Evolutionary conservation across 92 coral and sea anemone genomes (phyloP).

Genomic region (Pocillopora grandis): DNA sequence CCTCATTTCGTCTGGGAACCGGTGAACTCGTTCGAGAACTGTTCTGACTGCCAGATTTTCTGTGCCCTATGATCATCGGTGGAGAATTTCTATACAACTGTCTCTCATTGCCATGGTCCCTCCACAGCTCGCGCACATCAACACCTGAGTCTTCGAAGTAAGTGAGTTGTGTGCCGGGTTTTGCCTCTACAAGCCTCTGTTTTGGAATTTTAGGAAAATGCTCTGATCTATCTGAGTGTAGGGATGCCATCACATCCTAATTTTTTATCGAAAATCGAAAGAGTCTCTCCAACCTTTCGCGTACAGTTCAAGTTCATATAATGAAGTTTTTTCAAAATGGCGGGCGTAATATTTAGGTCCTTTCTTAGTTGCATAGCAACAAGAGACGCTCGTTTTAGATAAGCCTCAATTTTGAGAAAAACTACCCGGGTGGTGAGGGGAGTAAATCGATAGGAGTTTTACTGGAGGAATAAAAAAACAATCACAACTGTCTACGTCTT

Average conservation of each 20-base stretch:
- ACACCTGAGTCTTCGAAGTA: constrained; percentile 81
- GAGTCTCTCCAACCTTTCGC: background rate
- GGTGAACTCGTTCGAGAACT: constrained; percentile 91
- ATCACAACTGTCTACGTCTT: background rate
- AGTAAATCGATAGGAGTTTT: too few relatives aligned
- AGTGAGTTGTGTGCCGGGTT: constrained; percentile 60
- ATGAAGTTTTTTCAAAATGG: constrained; percentile 62
- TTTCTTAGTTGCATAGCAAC: constrained; percentile 71
- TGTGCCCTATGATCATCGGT: constrained; percentile 78
- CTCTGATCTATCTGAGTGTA: constrained; percentile 70
- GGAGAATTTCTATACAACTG: constrained; percentile 82
- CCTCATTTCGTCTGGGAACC: constrained; percentile 87
- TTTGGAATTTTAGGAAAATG: constrained; percentile 76
- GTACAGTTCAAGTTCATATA: background rate
- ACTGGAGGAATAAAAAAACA: too few relatives aligned
- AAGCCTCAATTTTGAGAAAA: constrained; percentile 22
- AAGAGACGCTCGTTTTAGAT: constrained; percentile 17
- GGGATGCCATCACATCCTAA: constrained; percentile 81
- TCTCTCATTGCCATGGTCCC: constrained; percentile 83
- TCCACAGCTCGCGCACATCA: constrained; percentile 81
- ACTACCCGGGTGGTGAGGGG: background rate
- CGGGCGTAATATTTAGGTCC: constrained; percentile 77
- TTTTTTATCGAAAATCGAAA: background rate
- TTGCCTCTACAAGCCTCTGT: constrained; percentile 67
- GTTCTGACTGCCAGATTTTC: constrained; percentile 81